These are phyloP conservation scores for Cygnus buccinator DNA, from an alignment of 2,113 vertebrate species.

Conservation along the genomic window DNA sequence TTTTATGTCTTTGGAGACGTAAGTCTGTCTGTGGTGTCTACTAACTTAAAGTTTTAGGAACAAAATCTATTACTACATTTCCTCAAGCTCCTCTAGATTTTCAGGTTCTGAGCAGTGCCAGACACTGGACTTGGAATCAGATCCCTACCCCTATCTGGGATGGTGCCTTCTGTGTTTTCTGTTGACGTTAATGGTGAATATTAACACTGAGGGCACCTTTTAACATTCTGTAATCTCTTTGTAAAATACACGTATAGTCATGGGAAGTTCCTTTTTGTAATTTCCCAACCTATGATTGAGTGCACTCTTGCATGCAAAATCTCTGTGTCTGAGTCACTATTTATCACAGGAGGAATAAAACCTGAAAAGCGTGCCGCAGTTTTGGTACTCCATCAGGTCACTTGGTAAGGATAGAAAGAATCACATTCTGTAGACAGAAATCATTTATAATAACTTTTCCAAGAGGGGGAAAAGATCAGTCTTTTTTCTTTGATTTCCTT, in stretches of 20 bases:
- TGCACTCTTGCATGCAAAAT: neutral
- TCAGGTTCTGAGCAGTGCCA: neutral
- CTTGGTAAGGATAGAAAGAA: neutral
- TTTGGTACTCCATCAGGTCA: neutral
- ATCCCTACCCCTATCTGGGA: neutral
- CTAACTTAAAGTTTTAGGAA: neutral
- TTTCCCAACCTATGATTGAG: constrained; percentile 17
- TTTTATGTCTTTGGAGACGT: neutral
- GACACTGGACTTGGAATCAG: neutral
- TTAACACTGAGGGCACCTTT: neutral
- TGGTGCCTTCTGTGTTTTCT: neutral
- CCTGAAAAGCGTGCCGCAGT: neutral
- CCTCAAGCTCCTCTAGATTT: neutral
- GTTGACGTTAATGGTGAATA: neutral
- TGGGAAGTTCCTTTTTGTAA: constrained; percentile 36
- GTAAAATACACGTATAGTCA: neutral
- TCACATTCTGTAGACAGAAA: neutral
- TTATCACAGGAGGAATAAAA: constrained; percentile 18
- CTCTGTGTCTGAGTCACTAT: neutral
- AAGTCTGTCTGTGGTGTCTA: neutral
- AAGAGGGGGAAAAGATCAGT: neutral
- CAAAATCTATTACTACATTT: neutral
- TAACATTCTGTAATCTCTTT: neutral
- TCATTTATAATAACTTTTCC: neutral
- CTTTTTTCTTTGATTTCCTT: neutral